Evolutionary conservation across 2,888 invertebrate species (phyloP).

Genomic region (Xestoiulus laeticollis): DNA sequence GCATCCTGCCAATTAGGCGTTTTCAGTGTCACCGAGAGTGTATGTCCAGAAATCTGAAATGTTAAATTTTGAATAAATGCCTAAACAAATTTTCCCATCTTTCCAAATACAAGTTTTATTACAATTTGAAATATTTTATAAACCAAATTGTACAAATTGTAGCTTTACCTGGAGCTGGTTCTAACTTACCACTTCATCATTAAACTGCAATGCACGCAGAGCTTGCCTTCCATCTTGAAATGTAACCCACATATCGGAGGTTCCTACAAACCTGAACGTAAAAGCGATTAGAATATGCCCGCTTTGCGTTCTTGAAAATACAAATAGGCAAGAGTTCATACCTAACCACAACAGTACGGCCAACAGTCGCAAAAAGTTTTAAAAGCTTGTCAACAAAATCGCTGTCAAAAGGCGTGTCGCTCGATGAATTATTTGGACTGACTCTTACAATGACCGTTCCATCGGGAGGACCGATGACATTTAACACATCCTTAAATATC

Average conservation of each 20-base stretch:
- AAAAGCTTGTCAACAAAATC: conserved; percentile 80
- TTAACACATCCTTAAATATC: conserved; percentile 85
- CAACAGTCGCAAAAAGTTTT: conserved; percentile 82
- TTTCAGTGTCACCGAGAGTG: conserved; percentile 77
- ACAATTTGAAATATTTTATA: neutral
- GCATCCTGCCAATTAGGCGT: conserved; percentile 86
- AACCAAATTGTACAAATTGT: no score
- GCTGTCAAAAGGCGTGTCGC: conserved; percentile 77
- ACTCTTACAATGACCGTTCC: conserved; percentile 82
- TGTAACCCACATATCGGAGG: conserved; percentile 84
- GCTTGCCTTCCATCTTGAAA: conserved; percentile 91
- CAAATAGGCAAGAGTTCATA: conserved; percentile 56
- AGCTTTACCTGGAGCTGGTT: no score
- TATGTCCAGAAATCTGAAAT: conserved; percentile 63
- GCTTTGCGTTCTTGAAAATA: neutral
- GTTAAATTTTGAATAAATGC: conserved; percentile 13
- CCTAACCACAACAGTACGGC: conserved; percentile 89
- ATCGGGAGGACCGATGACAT: conserved; percentile 92
- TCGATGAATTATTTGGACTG: conserved; percentile 60
- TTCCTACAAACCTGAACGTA: conserved; percentile 75
- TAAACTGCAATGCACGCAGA: conserved; percentile 67
- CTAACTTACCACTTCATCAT: conserved; percentile 61
- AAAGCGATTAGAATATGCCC: neutral
- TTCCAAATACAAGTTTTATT: neutral
- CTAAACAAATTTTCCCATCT: no score